Evolutionary conservation across 2,113 vertebrate genomes (phyloP).

Genomic region (Neotoma lepida): DNA sequence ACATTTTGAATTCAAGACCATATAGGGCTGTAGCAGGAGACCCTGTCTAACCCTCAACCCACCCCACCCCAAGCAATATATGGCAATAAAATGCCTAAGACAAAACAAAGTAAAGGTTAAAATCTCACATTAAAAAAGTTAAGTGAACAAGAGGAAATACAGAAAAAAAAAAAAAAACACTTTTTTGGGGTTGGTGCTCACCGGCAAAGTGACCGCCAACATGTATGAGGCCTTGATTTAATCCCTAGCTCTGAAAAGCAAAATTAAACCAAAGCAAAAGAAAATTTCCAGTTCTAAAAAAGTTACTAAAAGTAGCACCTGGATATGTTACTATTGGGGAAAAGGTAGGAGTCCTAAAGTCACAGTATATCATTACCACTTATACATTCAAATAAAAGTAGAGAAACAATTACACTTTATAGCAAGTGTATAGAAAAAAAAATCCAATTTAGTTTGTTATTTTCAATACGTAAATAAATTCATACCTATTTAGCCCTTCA

Average conservation of each 20-base stretch:
- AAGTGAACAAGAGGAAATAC: background rate
- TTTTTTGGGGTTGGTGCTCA: background rate
- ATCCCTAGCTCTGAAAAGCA: background rate
- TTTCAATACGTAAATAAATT: slow-evolving; percentile 17
- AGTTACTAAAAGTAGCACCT: background rate
- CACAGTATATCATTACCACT: background rate
- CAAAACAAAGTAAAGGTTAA: background rate
- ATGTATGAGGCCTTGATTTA: background rate
- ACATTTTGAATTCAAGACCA: too few relatives aligned
- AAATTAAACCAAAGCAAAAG: background rate
- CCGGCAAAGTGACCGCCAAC: background rate
- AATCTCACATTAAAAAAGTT: background rate
- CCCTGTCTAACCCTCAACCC: background rate
- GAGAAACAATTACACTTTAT: background rate
- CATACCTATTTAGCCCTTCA: slow-evolving; percentile 94
- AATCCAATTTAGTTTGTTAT: background rate
- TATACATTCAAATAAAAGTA: slow-evolving; percentile 36
- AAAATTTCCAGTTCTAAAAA: background rate
- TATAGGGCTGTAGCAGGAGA: too few relatives aligned
- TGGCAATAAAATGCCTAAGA: background rate
- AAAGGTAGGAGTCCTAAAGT: background rate
- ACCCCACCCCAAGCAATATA: background rate
- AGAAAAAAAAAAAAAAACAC: background rate
- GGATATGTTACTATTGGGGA: background rate
- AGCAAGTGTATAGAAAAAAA: background rate